Conservation (phyloP, 2,113 vertebrate species). For the Panurus biarmicus region DNA sequence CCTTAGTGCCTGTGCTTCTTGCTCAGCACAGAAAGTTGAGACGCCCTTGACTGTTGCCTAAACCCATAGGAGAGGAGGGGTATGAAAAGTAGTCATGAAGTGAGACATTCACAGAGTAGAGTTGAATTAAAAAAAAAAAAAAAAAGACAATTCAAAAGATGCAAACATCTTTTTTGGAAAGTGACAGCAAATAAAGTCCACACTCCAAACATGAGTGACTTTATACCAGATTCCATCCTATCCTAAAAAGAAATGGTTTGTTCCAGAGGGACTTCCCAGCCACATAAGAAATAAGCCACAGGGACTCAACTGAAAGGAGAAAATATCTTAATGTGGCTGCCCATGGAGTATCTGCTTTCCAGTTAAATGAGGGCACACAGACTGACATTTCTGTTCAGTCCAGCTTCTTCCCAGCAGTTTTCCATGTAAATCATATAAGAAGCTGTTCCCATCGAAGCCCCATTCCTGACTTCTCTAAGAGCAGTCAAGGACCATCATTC, state of each 20-base stretch:
- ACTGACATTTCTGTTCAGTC: not conserved
- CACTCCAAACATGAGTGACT: not conserved
- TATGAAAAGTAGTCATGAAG: not conserved
- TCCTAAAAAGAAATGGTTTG: not conserved
- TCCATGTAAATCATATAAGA: not conserved
- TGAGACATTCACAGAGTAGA: not conserved
- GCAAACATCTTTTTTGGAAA: not conserved
- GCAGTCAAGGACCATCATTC: not conserved
- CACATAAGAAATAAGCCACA: not conserved
- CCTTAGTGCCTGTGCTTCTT: conserved; percentile 80
- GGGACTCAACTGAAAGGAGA: not conserved
- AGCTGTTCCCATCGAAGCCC: not conserved
- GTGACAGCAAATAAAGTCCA: not conserved
- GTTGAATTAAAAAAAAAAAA: not conserved
- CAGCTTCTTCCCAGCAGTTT: not conserved
- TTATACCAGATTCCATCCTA: not conserved
- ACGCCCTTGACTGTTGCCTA: conserved; percentile 79
- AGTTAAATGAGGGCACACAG: not conserved
- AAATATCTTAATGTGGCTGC: not conserved
- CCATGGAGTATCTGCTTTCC: not conserved
- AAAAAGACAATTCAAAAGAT: not conserved
- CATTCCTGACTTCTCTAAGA: not conserved
- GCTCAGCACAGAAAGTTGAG: conserved; percentile 73
- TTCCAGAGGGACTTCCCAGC: not conserved
- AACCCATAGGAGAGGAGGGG: not conserved